Evolutionary conservation across 2,888 invertebrate species (phyloP).

Genomic region (Orthosia cruda): DNA sequence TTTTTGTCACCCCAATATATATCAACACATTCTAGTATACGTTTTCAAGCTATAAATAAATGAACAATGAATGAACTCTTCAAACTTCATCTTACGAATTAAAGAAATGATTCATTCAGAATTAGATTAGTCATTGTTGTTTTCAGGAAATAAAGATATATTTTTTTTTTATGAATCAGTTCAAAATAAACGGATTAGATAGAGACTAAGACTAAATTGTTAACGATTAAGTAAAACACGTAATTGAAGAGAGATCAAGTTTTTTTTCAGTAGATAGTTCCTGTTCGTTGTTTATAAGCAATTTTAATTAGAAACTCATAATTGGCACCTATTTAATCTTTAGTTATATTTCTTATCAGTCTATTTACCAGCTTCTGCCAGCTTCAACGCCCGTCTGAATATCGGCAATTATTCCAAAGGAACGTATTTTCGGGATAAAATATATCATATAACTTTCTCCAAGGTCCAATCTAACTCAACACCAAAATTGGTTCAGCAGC

Average conservation of each 20-base stretch:
- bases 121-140: conserved; percentile 37
- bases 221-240: conserved; percentile 1
- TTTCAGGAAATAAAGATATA: conserved; percentile 5
- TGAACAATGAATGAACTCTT: conserved; percentile 18
- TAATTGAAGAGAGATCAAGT: background rate
- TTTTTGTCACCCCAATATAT: background rate
- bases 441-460: too few species aligned
- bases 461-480: too few species aligned
- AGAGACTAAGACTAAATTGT: background rate
- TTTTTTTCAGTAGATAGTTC: background rate
- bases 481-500: too few species aligned
- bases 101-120: conserved; percentile 14
- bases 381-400: too few species aligned
- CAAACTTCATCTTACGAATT: conserved; percentile 10
- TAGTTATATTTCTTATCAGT: background rate
- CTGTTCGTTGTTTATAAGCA: conserved; percentile 19
- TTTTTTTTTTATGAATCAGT: conserved; percentile 22
- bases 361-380: too few species aligned
- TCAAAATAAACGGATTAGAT: conserved; percentile 42
- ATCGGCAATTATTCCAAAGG: too few species aligned
- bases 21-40: background rate
- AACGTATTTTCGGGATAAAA: too few species aligned
- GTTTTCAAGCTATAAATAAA: conserved; percentile 5
- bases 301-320: background rate
- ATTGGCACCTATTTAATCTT: background rate